Conservation (phyloP, 2,113 vertebrate species). For the Siphamia tubifer region DNA sequence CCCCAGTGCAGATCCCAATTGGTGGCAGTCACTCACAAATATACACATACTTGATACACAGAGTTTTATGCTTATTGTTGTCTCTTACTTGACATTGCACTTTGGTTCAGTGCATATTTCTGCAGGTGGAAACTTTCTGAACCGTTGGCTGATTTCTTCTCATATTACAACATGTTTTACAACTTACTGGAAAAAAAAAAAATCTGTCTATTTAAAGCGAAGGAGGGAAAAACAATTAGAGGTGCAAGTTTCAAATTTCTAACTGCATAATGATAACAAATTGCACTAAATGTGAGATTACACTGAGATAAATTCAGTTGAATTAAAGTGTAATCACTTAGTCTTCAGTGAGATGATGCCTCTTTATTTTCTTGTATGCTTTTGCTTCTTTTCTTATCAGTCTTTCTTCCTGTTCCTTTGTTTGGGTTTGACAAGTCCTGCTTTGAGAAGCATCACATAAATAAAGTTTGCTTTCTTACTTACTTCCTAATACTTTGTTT, state of each 20-base stretch:
- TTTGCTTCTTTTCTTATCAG: neutral
- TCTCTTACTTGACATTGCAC: neutral
- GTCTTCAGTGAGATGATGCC: neutral
- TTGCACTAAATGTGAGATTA: neutral
- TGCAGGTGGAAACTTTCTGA: neutral
- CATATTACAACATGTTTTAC: neutral
- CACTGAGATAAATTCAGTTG: neutral
- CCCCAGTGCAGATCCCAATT: slow-evolving; percentile 23
- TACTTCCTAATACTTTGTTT: slow-evolving; percentile 50
- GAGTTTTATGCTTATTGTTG: neutral
- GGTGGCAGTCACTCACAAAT: slow-evolving; percentile 46
- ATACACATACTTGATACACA: slow-evolving; percentile 14
- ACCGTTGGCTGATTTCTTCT: neutral
- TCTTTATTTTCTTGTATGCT: neutral
- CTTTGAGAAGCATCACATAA: neutral
- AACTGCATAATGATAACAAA: slow-evolving; percentile 9
- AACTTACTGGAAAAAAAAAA: neutral
- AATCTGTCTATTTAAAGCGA: too few species aligned
- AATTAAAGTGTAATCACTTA: neutral
- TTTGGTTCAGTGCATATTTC: neutral
- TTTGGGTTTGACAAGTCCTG: neutral
- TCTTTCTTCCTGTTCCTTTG: neutral
- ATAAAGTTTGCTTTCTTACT: slow-evolving; percentile 31
- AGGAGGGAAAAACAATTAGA: too few species aligned
- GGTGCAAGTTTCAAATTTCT: too few species aligned